phyloP scores from a whole-genome alignment of 2,888 invertebrate genomes.

The Orgyia antiqua region DNA sequence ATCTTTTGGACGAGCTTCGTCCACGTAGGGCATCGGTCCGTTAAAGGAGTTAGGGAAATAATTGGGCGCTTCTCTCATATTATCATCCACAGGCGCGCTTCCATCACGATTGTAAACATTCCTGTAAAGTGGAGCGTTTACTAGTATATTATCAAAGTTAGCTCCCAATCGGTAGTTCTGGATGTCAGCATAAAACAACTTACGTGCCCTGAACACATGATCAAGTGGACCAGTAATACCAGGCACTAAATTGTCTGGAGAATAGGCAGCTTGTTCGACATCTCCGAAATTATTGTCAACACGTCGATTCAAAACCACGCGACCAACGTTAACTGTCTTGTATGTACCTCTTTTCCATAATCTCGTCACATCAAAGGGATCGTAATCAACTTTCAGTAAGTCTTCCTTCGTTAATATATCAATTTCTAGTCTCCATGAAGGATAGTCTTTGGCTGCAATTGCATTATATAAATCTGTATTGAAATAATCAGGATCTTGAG shows the following conservation, averaged over 20 bases:
- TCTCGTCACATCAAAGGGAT: constrained; percentile 53
- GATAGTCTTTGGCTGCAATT: constrained; percentile 81
- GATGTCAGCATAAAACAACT: constrained; percentile 42
- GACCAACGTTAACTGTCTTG: constrained; percentile 40
- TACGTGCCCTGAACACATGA: constrained; percentile 40
- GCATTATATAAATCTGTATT: constrained; percentile 90
- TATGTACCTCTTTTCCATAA: constrained; percentile 57
- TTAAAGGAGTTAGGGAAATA: constrained; percentile 96
- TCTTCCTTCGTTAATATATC: constrained; percentile 43
- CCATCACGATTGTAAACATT: constrained; percentile 64
- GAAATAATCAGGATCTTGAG: constrained; percentile 88
- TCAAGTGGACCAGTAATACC: constrained; percentile 56
- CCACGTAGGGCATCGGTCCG: constrained; percentile 85
- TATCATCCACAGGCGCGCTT: constrained; percentile 81
- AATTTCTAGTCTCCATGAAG: constrained; percentile 52
- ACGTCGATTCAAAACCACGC: constrained; percentile 39
- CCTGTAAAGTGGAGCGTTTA: constrained; percentile 44
- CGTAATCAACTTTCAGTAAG: constrained; percentile 36
- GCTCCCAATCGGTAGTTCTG: constrained; percentile 50
- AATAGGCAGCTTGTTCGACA: constrained; percentile 43
- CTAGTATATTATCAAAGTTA: constrained; percentile 45
- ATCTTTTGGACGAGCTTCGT: constrained; percentile 40
- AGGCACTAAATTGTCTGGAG: constrained; percentile 53
- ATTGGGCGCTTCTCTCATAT: constrained; percentile 92
- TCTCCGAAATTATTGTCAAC: constrained; percentile 46